Conservation (phyloP, 2,888 invertebrate species). For the Omphaloscelis lunosa region DNA sequence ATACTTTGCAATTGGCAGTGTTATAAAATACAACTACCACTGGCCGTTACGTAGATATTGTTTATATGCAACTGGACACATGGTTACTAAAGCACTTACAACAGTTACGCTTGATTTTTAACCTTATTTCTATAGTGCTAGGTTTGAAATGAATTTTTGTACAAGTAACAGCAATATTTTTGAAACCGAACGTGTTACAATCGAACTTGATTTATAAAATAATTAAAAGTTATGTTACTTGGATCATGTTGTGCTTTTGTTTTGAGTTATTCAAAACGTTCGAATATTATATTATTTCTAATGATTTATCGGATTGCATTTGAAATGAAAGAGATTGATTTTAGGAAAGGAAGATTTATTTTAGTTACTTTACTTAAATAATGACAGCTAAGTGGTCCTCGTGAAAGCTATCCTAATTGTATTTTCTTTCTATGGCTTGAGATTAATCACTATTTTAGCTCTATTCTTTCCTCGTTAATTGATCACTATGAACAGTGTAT, state of each 20-base stretch:
- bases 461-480: not conserved
- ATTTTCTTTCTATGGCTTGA: not conserved
- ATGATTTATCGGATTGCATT: not conserved
- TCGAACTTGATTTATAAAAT: constrained; percentile 59
- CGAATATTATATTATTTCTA: constrained; percentile 10
- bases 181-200: constrained; percentile 53
- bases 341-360: not conserved
- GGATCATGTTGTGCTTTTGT: constrained; percentile 41
- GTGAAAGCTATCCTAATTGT: not conserved
- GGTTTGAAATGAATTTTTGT: not conserved
- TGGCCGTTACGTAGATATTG: constrained; percentile 53
- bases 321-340: not conserved
- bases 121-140: not conserved
- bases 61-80: constrained; percentile 63
- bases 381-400: not conserved
- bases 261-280: constrained; percentile 34
- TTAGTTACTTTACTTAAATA: no score
- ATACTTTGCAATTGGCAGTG: constrained; percentile 63
- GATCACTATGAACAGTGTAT: not conserved
- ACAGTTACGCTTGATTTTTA: constrained; percentile 3
- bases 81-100: constrained; percentile 37
- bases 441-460: not conserved
- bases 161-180: constrained; percentile 34
- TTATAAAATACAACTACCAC: constrained; percentile 59
- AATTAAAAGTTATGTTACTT: constrained; percentile 52